Percentiles rank a stretch among this genome's conserved stretches.
Conservation (phyloP, 2,888 invertebrate genomes). For the Norana najaformis region DNA sequence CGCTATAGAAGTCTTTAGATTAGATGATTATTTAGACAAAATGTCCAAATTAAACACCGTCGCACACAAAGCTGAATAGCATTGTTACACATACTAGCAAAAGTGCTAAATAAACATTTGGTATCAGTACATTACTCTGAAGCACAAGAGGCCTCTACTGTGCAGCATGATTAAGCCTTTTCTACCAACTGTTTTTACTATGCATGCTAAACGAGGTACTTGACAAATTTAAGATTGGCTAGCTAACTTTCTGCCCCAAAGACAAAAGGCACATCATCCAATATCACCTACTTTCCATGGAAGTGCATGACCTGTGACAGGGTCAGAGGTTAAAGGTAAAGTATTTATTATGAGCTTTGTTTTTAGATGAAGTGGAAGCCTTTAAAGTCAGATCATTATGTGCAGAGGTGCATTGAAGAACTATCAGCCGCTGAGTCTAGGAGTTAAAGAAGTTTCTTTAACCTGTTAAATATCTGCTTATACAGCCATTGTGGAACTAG, state of each 20-base stretch:
- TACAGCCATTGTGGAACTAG: no score
- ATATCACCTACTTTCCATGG: not conserved
- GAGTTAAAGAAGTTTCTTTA: no score
- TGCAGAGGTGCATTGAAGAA: not conserved
- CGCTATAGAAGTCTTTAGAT: no score
- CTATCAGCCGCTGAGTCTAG: no score
- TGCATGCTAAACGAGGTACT: not conserved
- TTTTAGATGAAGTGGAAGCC: not conserved
- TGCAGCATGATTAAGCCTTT: not conserved
- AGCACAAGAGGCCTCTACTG: not conserved
- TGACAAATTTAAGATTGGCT: not conserved
- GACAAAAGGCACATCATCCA: not conserved
- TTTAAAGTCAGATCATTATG: not conserved
- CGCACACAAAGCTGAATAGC: not conserved
- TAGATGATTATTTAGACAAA: no score
- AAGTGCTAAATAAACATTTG: not conserved
- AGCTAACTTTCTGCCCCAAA: not conserved
- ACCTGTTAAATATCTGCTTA: no score
- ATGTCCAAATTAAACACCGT: no score
- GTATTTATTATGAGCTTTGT: not conserved
- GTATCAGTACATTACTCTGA: not conserved
- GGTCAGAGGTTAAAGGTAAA: not conserved
- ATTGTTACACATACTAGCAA: not conserved
- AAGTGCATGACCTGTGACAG: no score
- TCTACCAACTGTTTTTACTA: not conserved